Evolutionary conservation across 2,888 invertebrate species (phyloP), one percentile per base, ranked within the genome.

Genomic region (Andrena hattorfiana): DNA sequence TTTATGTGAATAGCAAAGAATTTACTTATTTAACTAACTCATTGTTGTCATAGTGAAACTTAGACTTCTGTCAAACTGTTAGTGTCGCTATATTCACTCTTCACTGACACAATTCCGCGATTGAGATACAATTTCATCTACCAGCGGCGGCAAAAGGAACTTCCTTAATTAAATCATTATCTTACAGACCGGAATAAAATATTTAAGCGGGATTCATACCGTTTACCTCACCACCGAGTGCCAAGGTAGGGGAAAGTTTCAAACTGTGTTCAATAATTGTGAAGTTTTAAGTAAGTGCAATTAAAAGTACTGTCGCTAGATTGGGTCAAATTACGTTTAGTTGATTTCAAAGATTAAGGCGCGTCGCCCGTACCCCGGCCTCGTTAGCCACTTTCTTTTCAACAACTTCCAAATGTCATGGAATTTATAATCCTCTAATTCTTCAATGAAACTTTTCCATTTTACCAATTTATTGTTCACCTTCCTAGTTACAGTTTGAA

Each of bases 281-380:
- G 4, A 70, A 67, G 59, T 66, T 77, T 66, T 71, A 59, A 28
- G 49, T 28, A 4, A 80, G 6, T 48, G 49, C 59, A 80, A 71
- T 70, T 66, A 66, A 70, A 66, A 64, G 69, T 28, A 35, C 69
- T 68, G 68, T 76, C 68, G 20, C 69, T 16, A 66, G 54, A 51
- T 62, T 63, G 35, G 54, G 23, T 28, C 3, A 51, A 75, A 75
- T 78, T 4, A 32, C 7, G n/a, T 48, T 48, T 13, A 35, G 35
- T 28, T 51, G 28, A 70, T 51, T 49, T 49, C 28, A 10, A 51
- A 64, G 63, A 56, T 66, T 73, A 56, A 73, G 51, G 13, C 64
- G 35, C 72, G 20, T 72, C 35, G 69, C n/a, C 8, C 56, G 7
- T 13, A 28, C n/a, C 28, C 59, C 35, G 0, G 35, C 26, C 42